phyloP scores from a whole-genome alignment of 2,888 invertebrate genomes.

The Julus scandinavius region DNA sequence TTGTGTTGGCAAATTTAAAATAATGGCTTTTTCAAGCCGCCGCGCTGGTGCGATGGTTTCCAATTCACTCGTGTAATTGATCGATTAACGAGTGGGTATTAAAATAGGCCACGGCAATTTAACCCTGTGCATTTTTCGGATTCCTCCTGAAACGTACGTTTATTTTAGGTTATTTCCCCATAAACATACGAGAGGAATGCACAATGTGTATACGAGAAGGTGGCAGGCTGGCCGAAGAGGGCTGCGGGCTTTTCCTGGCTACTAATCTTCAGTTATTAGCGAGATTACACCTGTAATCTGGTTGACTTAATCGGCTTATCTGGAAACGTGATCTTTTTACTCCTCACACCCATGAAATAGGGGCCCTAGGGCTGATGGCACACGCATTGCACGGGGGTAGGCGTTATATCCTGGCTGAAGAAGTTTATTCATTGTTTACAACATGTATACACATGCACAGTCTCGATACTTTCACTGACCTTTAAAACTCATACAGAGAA shows the following conservation, averaged over 20 bases:
- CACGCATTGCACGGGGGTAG: neutral
- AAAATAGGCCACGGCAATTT: constrained; percentile 26
- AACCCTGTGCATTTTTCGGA: constrained; percentile 27
- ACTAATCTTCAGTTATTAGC: constrained; percentile 26
- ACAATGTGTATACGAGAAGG: neutral
- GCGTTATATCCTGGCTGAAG: too few species aligned
- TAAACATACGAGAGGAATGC: neutral
- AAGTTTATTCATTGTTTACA: too few species aligned
- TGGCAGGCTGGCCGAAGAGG: neutral
- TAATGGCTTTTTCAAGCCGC: neutral
- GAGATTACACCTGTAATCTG: constrained; percentile 33
- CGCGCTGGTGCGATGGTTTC: neutral
- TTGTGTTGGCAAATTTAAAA: constrained; percentile 6
- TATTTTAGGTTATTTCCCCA: neutral
- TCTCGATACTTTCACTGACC: too few species aligned
- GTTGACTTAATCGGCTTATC: constrained; percentile 26
- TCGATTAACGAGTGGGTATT: constrained; percentile 20
- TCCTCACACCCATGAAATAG: constrained; percentile 33
- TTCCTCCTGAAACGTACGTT: constrained; percentile 33
- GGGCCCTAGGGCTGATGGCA: constrained; percentile 33
- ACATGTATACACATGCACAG: too few species aligned
- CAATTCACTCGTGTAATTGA: constrained; percentile 25
- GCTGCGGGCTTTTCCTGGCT: constrained; percentile 33
- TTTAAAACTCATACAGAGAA: too few species aligned
- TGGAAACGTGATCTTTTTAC: constrained; percentile 33